phyloP scores from a whole-genome alignment of 2,888 invertebrate species.

The Phyllotreta cruciferae region DNA sequence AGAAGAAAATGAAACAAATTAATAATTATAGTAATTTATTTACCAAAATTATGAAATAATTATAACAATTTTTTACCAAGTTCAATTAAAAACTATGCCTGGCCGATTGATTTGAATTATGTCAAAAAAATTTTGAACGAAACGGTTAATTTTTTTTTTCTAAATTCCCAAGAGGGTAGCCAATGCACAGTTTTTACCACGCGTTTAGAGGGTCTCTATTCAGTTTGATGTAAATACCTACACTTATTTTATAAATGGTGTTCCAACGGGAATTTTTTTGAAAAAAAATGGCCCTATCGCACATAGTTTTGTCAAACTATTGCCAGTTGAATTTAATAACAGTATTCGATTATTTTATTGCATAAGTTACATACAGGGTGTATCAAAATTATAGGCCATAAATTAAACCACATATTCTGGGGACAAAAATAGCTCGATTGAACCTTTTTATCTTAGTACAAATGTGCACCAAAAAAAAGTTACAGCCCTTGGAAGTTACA shows the following conservation, averaged over 20 bases:
- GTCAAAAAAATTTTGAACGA: neutral
- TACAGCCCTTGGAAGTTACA: no score
- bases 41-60: conserved; percentile 14
- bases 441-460: no score
- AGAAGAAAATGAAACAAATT: neutral
- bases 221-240: no score
- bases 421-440: no score
- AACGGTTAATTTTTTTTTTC: neutral
- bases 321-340: no score
- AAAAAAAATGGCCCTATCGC: neutral
- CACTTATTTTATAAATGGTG: neutral
- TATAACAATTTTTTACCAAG: neutral
- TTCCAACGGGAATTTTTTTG: neutral
- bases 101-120: neutral
- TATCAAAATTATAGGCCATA: no score
- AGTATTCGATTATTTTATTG: no score
- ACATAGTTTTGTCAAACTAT: no score
- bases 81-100: conserved; percentile 2
- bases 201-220: no score
- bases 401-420: no score
- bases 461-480: no score
- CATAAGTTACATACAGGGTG: no score
- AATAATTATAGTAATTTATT: conserved; percentile 8
- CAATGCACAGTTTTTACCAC: conserved; percentile 2
- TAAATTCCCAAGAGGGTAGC: neutral